These are phyloP conservation scores for Trachops cirrhosus DNA, from an alignment of 2,797 vertebrate genomes.

Conservation along the genomic window DNA sequence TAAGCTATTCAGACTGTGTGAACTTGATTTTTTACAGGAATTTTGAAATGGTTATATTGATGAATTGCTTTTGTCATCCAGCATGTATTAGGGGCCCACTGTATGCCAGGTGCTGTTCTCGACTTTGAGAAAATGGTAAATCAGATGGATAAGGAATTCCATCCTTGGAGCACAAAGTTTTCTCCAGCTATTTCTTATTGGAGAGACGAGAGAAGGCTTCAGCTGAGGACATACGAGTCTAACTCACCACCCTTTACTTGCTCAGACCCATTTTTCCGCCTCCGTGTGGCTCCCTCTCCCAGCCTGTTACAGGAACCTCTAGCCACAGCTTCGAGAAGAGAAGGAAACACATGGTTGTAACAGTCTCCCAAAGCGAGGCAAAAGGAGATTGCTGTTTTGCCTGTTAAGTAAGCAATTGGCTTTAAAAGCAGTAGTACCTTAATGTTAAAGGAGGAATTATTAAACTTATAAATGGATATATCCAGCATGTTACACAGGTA, in stretches of 20 bases:
- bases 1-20: background rate
- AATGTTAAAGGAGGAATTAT: background rate
- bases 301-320: background rate
- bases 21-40: background rate
- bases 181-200: background rate
- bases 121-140: background rate
- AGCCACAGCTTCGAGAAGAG: background rate
- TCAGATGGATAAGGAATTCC: background rate
- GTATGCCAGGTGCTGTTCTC: background rate
- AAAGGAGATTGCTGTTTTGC: background rate
- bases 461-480: constrained; percentile 7
- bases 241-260: too few relatives aligned
- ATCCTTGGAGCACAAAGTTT: background rate
- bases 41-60: background rate
- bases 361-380: background rate
- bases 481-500: background rate
- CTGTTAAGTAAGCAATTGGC: background rate
- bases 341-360: background rate
- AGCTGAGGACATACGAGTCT: background rate
- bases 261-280: background rate
- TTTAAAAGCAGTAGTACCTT: background rate
- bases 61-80: background rate
- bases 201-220: background rate
- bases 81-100: background rate
- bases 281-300: background rate